These are phyloP conservation scores for Neogale vison DNA, from an alignment of 2,113 vertebrate species.

Conservation along the genomic window DNA sequence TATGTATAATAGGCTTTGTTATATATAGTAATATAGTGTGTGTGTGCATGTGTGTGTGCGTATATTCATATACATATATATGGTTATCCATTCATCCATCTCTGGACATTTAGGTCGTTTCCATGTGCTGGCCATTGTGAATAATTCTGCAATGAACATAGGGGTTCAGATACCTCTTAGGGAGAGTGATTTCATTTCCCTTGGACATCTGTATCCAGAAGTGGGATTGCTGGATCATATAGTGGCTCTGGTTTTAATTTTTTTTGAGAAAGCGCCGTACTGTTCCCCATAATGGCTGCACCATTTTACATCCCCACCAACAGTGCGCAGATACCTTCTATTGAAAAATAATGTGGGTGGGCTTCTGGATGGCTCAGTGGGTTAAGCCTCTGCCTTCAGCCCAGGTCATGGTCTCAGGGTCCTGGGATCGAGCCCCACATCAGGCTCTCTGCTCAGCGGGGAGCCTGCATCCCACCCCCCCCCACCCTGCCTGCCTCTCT, in stretches of 20 bases:
- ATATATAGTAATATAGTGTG: not conserved
- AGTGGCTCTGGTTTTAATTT: not conserved
- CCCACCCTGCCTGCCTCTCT: too few relatives aligned
- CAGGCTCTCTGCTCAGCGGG: too few relatives aligned
- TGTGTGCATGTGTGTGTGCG: too few relatives aligned
- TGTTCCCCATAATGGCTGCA: not conserved
- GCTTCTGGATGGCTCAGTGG: too few relatives aligned
- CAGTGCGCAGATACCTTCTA: not conserved
- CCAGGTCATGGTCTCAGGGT: too few relatives aligned
- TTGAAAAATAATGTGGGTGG: not conserved
- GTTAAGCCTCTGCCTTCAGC: too few relatives aligned
- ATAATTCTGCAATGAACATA: not conserved
- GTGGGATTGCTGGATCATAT: not conserved
- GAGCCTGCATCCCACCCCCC: too few relatives aligned
- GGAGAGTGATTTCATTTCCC: not conserved
- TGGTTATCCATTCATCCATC: not conserved
- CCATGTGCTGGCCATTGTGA: not conserved
- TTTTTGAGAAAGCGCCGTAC: not conserved
- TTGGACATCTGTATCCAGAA: not conserved
- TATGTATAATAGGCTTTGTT: not conserved
- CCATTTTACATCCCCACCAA: not conserved
- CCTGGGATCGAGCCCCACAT: too few relatives aligned
- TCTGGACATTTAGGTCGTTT: not conserved
- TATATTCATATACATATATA: too few relatives aligned
- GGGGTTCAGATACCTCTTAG: not conserved